Evolutionary conservation across 2,113 vertebrate species (phyloP), one percentile per base, ranked within the genome.

Genomic region (Leucosticte australis): DNA sequence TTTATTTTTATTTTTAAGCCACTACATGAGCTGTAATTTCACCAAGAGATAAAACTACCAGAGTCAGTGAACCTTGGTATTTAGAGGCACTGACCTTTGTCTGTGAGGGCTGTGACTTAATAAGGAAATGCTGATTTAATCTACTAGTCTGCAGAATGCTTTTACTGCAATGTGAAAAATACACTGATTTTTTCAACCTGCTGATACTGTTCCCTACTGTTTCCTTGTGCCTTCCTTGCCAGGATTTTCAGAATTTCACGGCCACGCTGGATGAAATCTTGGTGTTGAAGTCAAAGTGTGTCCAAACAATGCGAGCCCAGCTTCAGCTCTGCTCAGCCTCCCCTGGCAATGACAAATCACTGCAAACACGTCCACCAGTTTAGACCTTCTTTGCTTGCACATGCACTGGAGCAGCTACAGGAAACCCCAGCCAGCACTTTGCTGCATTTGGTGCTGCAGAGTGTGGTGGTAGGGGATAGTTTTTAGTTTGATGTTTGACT

Each of bases 221-320:
- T 81, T 53, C 39, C 22, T 84, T 91, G 67, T 91, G 53, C 27
- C 75, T 96, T 94, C 71, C 55, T 96, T 47, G 89, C 47, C 89
- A 99, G 99, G 97, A 98, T 87, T 99, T 99, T 96, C 97, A 91
- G 78, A 98, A 98, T 47, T 98, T 98, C 22, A 96, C 98, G 79
- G 90, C 94, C 69, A 98, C 97, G 89, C 95, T 99, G 90, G 98
- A 98, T 81, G 98, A 98, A 94, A 97, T 99, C 82, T 96, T 99
- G 98, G 87, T 95, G 60, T 96, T 97, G 96, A 99, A 99, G 91
- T 97, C 97, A 5, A 92, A 89, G 82, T 99, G 98, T 76, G 97
- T 99, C 70, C 97, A 98, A 63, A 97, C 62, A 5, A 97, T 98
- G 96, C 97, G 98, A 89, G 94, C 96, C 88, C 98, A 98, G 67